These are phyloP conservation scores for Physocephala rufipes DNA, from an alignment of 2,888 invertebrate genomes.

Conservation along the genomic window DNA sequence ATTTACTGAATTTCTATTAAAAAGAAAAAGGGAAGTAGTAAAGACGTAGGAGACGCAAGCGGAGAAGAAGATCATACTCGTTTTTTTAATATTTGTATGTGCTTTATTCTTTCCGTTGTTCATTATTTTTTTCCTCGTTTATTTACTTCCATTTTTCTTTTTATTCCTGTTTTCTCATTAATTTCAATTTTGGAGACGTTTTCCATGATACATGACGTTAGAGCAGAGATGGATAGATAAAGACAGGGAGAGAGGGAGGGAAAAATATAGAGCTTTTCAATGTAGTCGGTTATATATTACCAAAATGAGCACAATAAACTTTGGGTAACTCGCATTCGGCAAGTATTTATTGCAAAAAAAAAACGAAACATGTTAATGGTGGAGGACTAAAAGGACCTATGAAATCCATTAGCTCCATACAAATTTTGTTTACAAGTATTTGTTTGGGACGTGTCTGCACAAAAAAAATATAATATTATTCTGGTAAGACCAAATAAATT, in stretches of 20 bases:
- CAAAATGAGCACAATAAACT: neutral
- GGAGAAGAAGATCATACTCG: too few relatives aligned
- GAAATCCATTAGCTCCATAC: too few relatives aligned
- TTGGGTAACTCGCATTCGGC: neutral
- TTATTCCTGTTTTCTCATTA: slow-evolving; percentile 4
- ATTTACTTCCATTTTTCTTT: neutral
- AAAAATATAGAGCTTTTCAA: neutral
- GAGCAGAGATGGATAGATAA: neutral
- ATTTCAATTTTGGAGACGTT: slow-evolving; percentile 31
- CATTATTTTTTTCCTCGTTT: neutral
- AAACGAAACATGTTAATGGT: too few relatives aligned
- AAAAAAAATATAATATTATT: too few relatives aligned
- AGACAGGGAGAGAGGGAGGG: neutral
- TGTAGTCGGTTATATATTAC: neutral
- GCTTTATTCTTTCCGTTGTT: too few relatives aligned
- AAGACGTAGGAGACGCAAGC: neutral
- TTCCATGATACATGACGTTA: neutral
- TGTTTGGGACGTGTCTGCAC: too few relatives aligned
- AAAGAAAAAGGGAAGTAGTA: neutral
- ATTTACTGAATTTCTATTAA: too few relatives aligned
- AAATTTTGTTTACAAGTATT: too few relatives aligned
- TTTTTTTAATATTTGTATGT: neutral
- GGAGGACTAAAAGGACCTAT: too few relatives aligned
- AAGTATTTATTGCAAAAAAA: too few relatives aligned
- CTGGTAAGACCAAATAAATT: too few relatives aligned